Evolutionary conservation across 2,797 vertebrate species (phyloP), one percentile per base, ranked within the genome.

Genomic region (Etheostoma nigrum): DNA sequence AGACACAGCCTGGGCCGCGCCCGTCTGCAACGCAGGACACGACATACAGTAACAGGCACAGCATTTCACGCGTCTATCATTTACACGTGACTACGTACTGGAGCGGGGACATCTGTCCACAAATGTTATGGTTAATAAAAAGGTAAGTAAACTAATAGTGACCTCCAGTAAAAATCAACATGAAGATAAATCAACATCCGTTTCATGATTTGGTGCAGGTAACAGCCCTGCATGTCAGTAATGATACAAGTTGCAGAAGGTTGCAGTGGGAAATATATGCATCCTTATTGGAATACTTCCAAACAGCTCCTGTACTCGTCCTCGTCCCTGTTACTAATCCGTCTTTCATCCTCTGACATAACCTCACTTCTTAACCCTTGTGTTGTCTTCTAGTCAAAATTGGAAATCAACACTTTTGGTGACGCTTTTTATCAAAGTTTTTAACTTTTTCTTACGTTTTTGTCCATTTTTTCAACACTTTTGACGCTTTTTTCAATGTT

Each of bases 1-100:
- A n/a, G 95, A 95, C 88, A 99, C 95, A 78, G 96, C 96, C 84
- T 96, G 95, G 66, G 98, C 97, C 86, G 95, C 89, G 1, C 95
- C 95, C 52, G 96, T 97, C 98, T 99, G 89, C 30, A 67, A 64
- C 16, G 36, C 48, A 73, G 5, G n/a, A 70, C 21, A 52, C 0
- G 1, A 45, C 1, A 9, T 21, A 5, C 30, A 6, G 30, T 30
- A 57, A 2, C 40, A 60, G 14, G 16, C 21, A 40, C 64, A 68
- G 25, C 12, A 57, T 25, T 75, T 44, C 27, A 72, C 9, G 36
- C 55, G 21, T 64, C 27, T n/a, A 1, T 55, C 10, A 19, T 47
- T 64, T 18, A 51, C 33, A 68, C 16, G n/a, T 5, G 30, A 44
- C 11, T 14, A 44, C 14, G 18, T 1, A 33, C n/a, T 10, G 9